phyloP scores from a whole-genome alignment of 1,140 invertebrate genomes.

The Dinoponera quadriceps region DNA sequence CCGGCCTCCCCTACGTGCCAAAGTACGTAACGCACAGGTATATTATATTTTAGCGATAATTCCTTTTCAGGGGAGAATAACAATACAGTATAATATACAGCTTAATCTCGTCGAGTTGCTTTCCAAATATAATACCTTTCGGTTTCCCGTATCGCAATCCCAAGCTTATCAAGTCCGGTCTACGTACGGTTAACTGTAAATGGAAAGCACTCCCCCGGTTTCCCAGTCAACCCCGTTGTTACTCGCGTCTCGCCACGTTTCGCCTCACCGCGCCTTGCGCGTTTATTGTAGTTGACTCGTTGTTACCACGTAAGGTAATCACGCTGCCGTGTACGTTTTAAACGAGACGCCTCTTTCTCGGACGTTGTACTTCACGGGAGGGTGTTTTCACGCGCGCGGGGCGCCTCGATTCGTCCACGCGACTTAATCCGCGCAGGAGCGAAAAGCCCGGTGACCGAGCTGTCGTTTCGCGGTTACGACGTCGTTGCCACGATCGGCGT shows the following conservation, averaged over 20 bases:
- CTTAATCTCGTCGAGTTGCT: not conserved
- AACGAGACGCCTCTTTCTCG: slow-evolving; percentile 46
- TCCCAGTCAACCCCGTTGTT: slow-evolving; percentile 16
- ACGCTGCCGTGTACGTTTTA: slow-evolving; percentile 36
- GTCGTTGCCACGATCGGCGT: slow-evolving; percentile 71
- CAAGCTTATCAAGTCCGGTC: not conserved
- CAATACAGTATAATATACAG: not conserved
- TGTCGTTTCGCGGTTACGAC: slow-evolving; percentile 69
- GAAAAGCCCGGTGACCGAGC: slow-evolving; percentile 40
- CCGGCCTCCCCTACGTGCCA: too few species aligned
- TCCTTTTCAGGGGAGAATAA: not conserved
- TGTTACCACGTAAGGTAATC: slow-evolving; percentile 64
- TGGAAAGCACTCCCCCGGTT: slow-evolving; percentile 16
- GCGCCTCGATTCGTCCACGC: slow-evolving; percentile 45
- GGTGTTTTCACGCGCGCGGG: slow-evolving; percentile 24
- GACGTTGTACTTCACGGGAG: slow-evolving; percentile 63
- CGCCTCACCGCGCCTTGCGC: not conserved
- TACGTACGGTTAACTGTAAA: slow-evolving; percentile 19
- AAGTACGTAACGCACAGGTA: not conserved
- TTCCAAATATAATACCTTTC: not conserved
- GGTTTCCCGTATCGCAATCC: not conserved
- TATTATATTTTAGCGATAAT: not conserved
- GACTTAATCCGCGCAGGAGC: slow-evolving; percentile 30
- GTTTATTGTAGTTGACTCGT: slow-evolving; percentile 59
- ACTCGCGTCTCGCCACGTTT: not conserved